Conservation (phyloP, 1,140 invertebrate species). For the Metaphire vulgaris region DNA sequence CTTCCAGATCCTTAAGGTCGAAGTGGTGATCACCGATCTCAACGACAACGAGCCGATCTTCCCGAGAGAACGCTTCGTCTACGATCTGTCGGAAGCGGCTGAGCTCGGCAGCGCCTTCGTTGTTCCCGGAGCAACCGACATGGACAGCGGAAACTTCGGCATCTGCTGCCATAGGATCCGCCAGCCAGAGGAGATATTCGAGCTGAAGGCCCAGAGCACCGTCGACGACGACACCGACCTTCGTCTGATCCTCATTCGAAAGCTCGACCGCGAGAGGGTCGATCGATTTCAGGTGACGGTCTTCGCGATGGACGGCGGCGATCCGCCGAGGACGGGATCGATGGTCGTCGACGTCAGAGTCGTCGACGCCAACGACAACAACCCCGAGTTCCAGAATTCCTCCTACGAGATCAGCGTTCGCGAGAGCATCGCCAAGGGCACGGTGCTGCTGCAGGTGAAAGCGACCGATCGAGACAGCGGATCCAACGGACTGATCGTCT, state of each 20-base stretch:
- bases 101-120: slow-evolving; percentile 60
- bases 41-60: slow-evolving; percentile 91
- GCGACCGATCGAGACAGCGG: slow-evolving; percentile 74
- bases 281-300: slow-evolving; percentile 19
- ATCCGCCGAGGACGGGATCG: slow-evolving; percentile 13
- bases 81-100: slow-evolving; percentile 51
- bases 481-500: slow-evolving; percentile 69
- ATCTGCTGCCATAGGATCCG: slow-evolving; percentile 18
- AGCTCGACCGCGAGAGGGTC: slow-evolving; percentile 20
- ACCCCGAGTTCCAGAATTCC: slow-evolving; percentile 34
- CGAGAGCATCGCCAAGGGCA: slow-evolving; percentile 65
- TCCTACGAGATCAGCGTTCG: slow-evolving; percentile 66
- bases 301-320: slow-evolving; percentile 23
- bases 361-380: slow-evolving; percentile 27
- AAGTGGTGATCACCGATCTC: slow-evolving; percentile 59
- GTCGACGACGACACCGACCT: slow-evolving; percentile 17
- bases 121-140: slow-evolving; percentile 24
- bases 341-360: slow-evolving; percentile 24
- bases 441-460: slow-evolving; percentile 61
- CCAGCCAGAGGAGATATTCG: slow-evolving; percentile 11
- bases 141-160: slow-evolving; percentile 12
- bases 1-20: slow-evolving; percentile 40
- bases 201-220: slow-evolving; percentile 23
- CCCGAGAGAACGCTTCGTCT: slow-evolving; percentile 32
- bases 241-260: slow-evolving; percentile 7